Evolutionary conservation across 2,888 invertebrate genomes (phyloP).

Genomic region (Shargacucullia verbasci): DNA sequence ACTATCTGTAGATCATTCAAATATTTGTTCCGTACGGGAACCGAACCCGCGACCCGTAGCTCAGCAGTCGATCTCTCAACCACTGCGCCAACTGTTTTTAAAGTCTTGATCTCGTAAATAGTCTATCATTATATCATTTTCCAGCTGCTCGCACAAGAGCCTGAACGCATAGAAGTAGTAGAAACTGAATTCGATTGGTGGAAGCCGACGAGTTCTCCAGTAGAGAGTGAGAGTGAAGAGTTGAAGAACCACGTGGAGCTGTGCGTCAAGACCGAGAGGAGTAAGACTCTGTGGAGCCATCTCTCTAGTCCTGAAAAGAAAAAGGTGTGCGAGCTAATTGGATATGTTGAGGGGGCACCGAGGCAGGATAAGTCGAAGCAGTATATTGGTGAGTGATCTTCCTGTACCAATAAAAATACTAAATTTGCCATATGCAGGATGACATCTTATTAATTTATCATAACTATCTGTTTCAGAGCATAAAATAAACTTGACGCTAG

Average conservation of each 20-base stretch:
- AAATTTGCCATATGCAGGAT: too few species aligned
- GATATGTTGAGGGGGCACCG: slow-evolving; percentile 89
- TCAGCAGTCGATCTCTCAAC: too few species aligned
- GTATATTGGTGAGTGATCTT: slow-evolving; percentile 86
- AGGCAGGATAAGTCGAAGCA: slow-evolving; percentile 83
- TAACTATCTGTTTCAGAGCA: slow-evolving; percentile 88
- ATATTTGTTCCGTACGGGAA: too few species aligned
- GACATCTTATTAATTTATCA: too few species aligned
- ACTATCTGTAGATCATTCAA: too few species aligned
- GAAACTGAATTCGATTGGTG: slow-evolving; percentile 86
- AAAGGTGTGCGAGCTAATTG: slow-evolving; percentile 90
- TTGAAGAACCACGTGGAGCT: slow-evolving; percentile 75
- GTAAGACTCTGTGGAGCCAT: slow-evolving; percentile 89
- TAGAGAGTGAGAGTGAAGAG: slow-evolving; percentile 65
- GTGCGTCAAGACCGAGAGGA: slow-evolving; percentile 87
- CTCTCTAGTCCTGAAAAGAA: slow-evolving; percentile 90
- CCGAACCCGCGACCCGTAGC: too few species aligned
- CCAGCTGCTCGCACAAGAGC: slow-evolving; percentile 79
- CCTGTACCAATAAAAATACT: too few species aligned
- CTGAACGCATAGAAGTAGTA: slow-evolving; percentile 82
- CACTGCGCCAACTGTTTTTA: too few species aligned
- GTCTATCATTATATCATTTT: slow-evolving; percentile 2
- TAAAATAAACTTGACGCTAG: slow-evolving; percentile 93
- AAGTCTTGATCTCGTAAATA: too few species aligned
- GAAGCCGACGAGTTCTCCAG: slow-evolving; percentile 73